Evolutionary conservation across 2,888 invertebrate genomes (phyloP).

Genomic region (Heteromyza rotundicornis): DNA sequence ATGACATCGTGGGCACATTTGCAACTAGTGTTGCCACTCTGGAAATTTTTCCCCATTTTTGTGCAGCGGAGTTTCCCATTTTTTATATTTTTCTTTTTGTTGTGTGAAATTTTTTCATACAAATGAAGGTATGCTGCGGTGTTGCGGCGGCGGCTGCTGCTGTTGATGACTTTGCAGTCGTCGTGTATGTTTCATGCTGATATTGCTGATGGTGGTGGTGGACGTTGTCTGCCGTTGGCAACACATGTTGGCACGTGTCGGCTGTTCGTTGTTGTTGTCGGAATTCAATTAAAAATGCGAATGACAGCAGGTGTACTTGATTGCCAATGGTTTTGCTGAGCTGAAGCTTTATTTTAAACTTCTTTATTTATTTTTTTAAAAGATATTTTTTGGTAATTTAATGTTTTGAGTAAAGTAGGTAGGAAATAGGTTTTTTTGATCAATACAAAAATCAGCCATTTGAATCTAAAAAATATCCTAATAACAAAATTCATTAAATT

Average conservation of each 20-base stretch:
- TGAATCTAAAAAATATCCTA: too few relatives aligned
- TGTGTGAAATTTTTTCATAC: neutral
- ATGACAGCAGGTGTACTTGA: slow-evolving; percentile 58
- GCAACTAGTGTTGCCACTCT: neutral
- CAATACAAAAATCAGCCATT: too few relatives aligned
- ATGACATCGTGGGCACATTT: neutral
- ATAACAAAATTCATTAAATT: too few relatives aligned
- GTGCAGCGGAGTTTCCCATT: neutral
- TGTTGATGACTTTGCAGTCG: neutral
- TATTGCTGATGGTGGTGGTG: neutral
- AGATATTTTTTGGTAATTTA: too few relatives aligned
- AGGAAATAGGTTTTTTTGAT: too few relatives aligned
- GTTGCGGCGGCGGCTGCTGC: neutral
- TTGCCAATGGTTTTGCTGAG: slow-evolving; percentile 22
- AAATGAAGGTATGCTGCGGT: neutral
- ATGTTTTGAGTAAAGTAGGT: too few relatives aligned
- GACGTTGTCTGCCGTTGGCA: slow-evolving; percentile 24
- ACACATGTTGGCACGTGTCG: slow-evolving; percentile 51
- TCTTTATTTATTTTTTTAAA: too few relatives aligned
- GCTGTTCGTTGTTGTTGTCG: slow-evolving; percentile 34
- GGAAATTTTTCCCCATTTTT: neutral
- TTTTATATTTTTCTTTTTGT: neutral
- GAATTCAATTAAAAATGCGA: slow-evolving; percentile 58
- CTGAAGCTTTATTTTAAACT: too few relatives aligned
- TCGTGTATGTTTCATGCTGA: slow-evolving; percentile 1